These are phyloP conservation scores for Rhynchonycteris naso DNA, from an alignment of 2,797 vertebrate genomes.

Conservation along the genomic window DNA sequence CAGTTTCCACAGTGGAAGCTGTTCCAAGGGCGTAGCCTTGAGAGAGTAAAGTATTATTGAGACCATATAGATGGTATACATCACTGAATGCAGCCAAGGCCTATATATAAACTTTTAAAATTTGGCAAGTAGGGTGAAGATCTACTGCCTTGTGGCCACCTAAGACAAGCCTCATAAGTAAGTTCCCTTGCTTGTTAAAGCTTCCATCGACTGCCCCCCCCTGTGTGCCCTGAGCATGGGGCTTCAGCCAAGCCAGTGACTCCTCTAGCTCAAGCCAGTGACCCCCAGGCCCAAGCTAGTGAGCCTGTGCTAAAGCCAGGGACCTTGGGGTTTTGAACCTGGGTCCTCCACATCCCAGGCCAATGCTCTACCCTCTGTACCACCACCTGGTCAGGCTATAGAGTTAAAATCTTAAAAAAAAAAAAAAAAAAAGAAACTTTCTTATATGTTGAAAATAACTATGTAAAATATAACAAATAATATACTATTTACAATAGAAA, in stretches of 20 bases:
- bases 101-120: not conserved
- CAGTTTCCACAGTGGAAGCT: not conserved
- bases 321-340: too few relatives aligned
- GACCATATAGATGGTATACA: too few relatives aligned
- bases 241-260: too few relatives aligned
- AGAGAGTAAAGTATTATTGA: not conserved
- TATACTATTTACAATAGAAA: not conserved
- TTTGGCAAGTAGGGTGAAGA: not conserved
- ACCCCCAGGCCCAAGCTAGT: too few relatives aligned
- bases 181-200: not conserved
- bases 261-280: too few relatives aligned
- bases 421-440: not conserved
- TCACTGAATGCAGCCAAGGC: not conserved
- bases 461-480: not conserved
- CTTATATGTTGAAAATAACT: not conserved
- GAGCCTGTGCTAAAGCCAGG: too few relatives aligned
- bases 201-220: not conserved
- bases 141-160: not conserved
- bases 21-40: not conserved
- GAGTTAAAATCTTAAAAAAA: too few relatives aligned
- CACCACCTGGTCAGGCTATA: too few relatives aligned
- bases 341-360: too few relatives aligned
- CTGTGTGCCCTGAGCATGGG: too few relatives aligned
- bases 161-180: not conserved
- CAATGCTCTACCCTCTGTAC: too few relatives aligned